Base-by-base conservation (phyloP, 2,113 vertebrate species). In the Pterocles gutturalis region DNA sequence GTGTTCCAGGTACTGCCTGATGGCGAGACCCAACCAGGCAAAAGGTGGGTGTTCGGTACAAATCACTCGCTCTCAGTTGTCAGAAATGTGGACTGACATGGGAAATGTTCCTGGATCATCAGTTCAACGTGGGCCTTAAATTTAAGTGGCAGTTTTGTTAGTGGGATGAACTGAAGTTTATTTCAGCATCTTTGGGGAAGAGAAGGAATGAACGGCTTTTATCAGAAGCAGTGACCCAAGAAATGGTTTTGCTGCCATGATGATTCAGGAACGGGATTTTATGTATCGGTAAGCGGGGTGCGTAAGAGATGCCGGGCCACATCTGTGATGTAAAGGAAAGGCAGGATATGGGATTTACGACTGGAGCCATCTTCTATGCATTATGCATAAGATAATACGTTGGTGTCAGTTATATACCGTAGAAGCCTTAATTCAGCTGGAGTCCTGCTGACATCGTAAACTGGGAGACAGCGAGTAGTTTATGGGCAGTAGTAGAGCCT, bases 391-490 rank as follows among this genome's bases (percentile, higher is more conserved):
- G 72, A 95, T 94, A 95, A 92, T 93, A 83, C 90, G 79, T 91
- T 85, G 86, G 60, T 95, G 90, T 93, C 94, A 36, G 86, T 97
- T 95, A 87, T 92, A 75, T 87, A 89, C 80, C 93, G 92, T 78
- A 83, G 93, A 92, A 93, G 51, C 88, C 33, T 94, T 95, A 96
- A 94, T 87, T 97, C 94, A 94, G 78, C 69, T 82, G 55, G 86
- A 95, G 90, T 94, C 93, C 88, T 95, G 95, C 96, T 97, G 95
- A 97, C 90, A 84, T 94, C 9, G 61, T 96, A 97, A 96, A 92
- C 92, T 87, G 65, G 86, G 76, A 97, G 96, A 89, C 85, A 87
- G 88, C 31, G 5, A 48, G 83, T 97, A 82, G 95, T 97, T 97
- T 97, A 96, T 90, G 90, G 86, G 69, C 86, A 81, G 72, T 48